A percentile compares a stretch with the other conserved stretches of the same genome.
phyloP scores from a whole-genome alignment of 2,797 vertebrate species.

The Danio aesculapii region DNA sequence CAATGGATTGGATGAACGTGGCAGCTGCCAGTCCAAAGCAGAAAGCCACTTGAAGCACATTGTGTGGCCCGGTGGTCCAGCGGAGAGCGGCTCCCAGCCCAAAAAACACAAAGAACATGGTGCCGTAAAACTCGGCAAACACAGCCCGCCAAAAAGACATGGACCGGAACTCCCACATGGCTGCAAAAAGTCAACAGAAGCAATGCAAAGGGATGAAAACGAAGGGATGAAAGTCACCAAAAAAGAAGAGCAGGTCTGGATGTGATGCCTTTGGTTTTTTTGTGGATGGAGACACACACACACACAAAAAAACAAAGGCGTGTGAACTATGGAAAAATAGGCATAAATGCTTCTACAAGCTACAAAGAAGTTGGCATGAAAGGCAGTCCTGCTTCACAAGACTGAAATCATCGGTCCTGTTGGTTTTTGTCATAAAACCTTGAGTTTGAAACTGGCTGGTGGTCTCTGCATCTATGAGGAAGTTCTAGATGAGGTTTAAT shows the following conservation, averaged over 20 bases:
- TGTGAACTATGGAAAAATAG: slow-evolving; percentile 59
- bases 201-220: slow-evolving; percentile 55
- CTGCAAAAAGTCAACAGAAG: slow-evolving; percentile 65
- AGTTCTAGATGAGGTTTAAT: slow-evolving; percentile 69
- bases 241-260: slow-evolving; percentile 21
- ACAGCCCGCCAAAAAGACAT: slow-evolving; percentile 96
- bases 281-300: slow-evolving; percentile 16
- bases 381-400: slow-evolving; percentile 47
- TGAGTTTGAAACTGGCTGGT: slow-evolving; percentile 70
- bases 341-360: slow-evolving; percentile 64
- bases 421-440: slow-evolving; percentile 76
- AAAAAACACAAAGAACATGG: slow-evolving; percentile 91
- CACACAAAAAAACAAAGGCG: slow-evolving; percentile 47
- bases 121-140: slow-evolving; percentile 86
- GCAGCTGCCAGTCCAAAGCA: slow-evolving; percentile 92
- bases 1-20: slow-evolving; percentile 91
- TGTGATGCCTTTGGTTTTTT: slow-evolving; percentile 38
- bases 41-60: slow-evolving; percentile 88
- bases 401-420: slow-evolving; percentile 60
- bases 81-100: slow-evolving; percentile 91
- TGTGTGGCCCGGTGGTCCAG: slow-evolving; percentile 88
- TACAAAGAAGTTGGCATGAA: slow-evolving; percentile 64
- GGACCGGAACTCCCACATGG: slow-evolving; percentile 95
- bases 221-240: slow-evolving; percentile 66
- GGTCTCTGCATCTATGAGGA: slow-evolving; percentile 74